Base-by-base conservation (phyloP, 2,113 vertebrate species). In the Harpagus bidentatus region DNA sequence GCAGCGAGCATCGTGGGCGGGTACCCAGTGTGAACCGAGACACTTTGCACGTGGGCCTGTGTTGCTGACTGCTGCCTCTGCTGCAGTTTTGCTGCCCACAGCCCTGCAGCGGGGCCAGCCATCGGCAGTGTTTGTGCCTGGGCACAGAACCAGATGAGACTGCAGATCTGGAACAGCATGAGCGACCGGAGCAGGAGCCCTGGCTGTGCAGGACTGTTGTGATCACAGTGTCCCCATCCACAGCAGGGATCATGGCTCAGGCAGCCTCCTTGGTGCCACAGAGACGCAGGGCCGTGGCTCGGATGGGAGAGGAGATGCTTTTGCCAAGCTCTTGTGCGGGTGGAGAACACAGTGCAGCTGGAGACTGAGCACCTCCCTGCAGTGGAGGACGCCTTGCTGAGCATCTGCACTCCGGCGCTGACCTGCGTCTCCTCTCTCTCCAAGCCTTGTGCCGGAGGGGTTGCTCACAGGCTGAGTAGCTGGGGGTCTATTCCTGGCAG, bases 1-100 rank as follows among this genome's bases (percentile, higher is more conserved):
- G 20, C 36, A 22, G 50, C 4, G 6, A 31, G 13, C 13, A 1
- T 9, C 13, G 3, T 3, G 0, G n/a, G 19, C 1, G 6, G 48
- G 26, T 34, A 10, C 16, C 21, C 18, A 0, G 25, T 5, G 2
- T 10, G 43, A 45, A 28, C 0, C 1, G 12, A 26, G 25, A 28
- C 2, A 4, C 25, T 29, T 42, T 12, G 34, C 13, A 7, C 6
- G 4, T 5, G 38, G 42, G 31, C 11, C 17, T 36, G 16, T 31
- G 53, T 26, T 6, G 7, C 31, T 5, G 13, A 4, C 55, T 29
- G n/a, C 58, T 6, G 3, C 21, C 61, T 43, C n/a, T 47, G n/a
- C 73, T 31, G 52, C 9, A 1, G 34, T 6, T 16, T 36, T 7
- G 66, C 70, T 62, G 69, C 82, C 38, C 20, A 6, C 9, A 4